These are phyloP conservation scores for Odontamblyopus lacepedii DNA, from an alignment of 2,797 vertebrate species.

Conservation along the genomic window DNA sequence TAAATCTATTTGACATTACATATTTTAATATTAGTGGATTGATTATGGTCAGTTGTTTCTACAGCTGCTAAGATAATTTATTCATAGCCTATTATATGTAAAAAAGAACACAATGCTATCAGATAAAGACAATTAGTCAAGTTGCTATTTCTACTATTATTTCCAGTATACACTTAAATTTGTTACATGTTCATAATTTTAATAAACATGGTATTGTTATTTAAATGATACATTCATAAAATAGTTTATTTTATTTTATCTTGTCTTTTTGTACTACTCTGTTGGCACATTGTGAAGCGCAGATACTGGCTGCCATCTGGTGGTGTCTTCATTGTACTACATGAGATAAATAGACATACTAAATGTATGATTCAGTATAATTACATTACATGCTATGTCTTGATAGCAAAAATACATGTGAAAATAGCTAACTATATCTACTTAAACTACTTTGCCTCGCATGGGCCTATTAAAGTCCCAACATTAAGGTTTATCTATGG, in stretches of 20 bases:
- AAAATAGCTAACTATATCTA: neutral
- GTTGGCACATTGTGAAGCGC: neutral
- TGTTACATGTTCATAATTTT: too few relatives aligned
- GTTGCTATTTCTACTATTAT: too few relatives aligned
- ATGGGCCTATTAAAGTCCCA: neutral
- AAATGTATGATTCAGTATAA: neutral
- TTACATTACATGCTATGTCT: neutral
- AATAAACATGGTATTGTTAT: too few relatives aligned
- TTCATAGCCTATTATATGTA: too few relatives aligned
- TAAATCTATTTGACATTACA: too few relatives aligned
- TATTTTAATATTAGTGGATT: too few relatives aligned
- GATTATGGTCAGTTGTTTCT: too few relatives aligned
- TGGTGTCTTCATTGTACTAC: constrained; percentile 20
- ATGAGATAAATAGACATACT: neutral
- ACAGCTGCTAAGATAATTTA: too few relatives aligned
- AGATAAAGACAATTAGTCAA: too few relatives aligned
- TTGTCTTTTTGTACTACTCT: neutral
- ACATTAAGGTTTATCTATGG: neutral
- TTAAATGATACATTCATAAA: too few relatives aligned
- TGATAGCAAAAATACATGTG: neutral
- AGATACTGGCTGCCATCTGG: constrained; percentile 46
- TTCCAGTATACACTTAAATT: too few relatives aligned
- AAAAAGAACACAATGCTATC: too few relatives aligned
- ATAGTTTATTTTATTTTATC: neutral
- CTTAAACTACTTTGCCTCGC: neutral